A percentile compares a stretch with the other conserved stretches of the same genome.
Conservation (phyloP, 2,113 vertebrate genomes). For the Aplodontia rufa region DNA sequence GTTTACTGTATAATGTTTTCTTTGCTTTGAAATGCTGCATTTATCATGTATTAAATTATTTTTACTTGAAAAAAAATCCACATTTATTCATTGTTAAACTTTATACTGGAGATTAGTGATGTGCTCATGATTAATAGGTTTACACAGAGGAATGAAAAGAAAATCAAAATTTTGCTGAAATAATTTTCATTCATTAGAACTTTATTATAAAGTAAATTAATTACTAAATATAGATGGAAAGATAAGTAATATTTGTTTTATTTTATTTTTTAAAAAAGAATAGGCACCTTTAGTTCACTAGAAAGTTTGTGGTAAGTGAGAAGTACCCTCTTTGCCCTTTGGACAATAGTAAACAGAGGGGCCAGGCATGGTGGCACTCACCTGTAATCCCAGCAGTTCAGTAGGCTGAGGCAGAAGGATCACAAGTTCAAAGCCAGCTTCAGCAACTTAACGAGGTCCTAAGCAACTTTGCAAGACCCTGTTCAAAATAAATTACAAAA, state of each 20-base stretch:
- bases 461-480: too few species aligned
- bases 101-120: slow-evolving; percentile 99
- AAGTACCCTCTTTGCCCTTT: slow-evolving; percentile 78
- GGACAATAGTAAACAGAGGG: slow-evolving; percentile 88
- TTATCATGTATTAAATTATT: not conserved
- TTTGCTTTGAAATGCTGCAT: not conserved
- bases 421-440: too few species aligned
- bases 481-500: too few species aligned
- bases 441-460: too few species aligned
- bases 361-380: too few species aligned
- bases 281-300: slow-evolving; percentile 90
- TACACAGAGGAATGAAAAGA: slow-evolving; percentile 94
- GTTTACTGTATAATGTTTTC: not conserved
- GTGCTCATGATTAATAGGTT: slow-evolving; percentile 97
- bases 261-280: slow-evolving; percentile 85
- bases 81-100: slow-evolving; percentile 99
- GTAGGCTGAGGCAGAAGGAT: too few species aligned
- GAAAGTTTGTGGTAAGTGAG: slow-evolving; percentile 87
- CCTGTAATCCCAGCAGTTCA: too few species aligned
- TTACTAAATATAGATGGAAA: slow-evolving; percentile 94
- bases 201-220: slow-evolving; percentile 99
- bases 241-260: slow-evolving; percentile 88
- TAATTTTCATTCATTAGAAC: slow-evolving; percentile 92
- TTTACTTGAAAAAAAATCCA: slow-evolving; percentile 97
- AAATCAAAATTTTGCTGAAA: slow-evolving; percentile 93